Base-by-base conservation (phyloP, 2,888 invertebrate species). In the Euplagia quadripunctaria region DNA sequence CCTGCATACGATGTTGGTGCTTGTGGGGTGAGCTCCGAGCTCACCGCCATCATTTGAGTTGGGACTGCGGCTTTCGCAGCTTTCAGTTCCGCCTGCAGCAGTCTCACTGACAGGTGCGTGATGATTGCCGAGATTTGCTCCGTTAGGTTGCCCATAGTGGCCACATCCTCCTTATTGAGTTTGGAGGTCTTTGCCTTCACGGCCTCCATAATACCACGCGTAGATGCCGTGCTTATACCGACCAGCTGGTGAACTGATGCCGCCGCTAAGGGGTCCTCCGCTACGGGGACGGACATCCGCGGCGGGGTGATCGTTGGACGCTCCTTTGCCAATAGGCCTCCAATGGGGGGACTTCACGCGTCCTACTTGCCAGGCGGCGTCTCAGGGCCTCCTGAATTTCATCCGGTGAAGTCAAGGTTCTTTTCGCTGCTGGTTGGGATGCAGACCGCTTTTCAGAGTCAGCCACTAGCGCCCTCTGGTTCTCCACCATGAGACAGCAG, bases 391-490 rank as follows among this genome's bases (percentile, higher is more conserved):
- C n/a, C n/a, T n/a, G n/a, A n/a, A n/a, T n/a, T n/a, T n/a, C n/a
- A n/a, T n/a, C n/a, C n/a, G n/a, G n/a, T n/a, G n/a, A n/a, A n/a
- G n/a, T n/a, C n/a, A n/a, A n/a, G n/a, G n/a, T n/a, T n/a, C n/a
- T n/a, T n/a, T n/a, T n/a, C n/a, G n/a, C n/a, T n/a, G n/a, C n/a
- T n/a, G n/a, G n/a, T n/a, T n/a, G n/a, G n/a, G n/a, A n/a, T n/a
- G n/a, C n/a, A n/a, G 2, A 20, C 58, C 0, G 55, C 31, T 14
- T 20, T 0, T 31, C 31, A 0, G 20, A 4, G 0, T 31, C 31
- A 1, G 1, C 0, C 4, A 14, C 14, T 11, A 0, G 0, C 1
- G 12, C 5, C 6, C 5, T 11, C 12, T 58, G 55, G 11, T 11
- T 20, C 0, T 61, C 61, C 0, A 14, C 20, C 1, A 14, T 20